These are phyloP conservation scores for Lepilemur septentrionalis DNA, from an alignment of 2,797 vertebrate species.

Conservation along the genomic window DNA sequence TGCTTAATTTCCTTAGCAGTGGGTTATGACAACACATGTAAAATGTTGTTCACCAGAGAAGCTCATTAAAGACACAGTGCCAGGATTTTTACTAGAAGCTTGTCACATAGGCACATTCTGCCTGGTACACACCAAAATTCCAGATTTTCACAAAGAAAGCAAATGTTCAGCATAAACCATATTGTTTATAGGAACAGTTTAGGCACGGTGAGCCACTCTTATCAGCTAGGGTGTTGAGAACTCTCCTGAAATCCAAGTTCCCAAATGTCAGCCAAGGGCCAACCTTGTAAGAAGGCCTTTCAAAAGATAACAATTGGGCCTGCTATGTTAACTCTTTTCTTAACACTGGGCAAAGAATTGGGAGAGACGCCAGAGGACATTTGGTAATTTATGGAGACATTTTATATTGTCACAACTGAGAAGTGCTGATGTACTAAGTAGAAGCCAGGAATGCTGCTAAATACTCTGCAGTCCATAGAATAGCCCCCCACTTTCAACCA, in stretches of 20 bases:
- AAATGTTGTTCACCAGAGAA: not conserved
- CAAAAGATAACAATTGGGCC: not conserved
- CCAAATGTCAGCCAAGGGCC: not conserved
- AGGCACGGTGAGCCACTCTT: not conserved
- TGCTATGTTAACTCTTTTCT: slow-evolving; percentile 5
- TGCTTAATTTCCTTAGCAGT: not conserved
- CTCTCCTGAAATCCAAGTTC: not conserved
- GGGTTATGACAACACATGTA: not conserved
- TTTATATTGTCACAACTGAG: not conserved
- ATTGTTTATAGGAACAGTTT: not conserved
- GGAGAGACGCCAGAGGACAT: not conserved
- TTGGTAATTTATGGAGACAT: not conserved
- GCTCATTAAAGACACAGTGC: not conserved
- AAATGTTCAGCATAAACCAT: not conserved
- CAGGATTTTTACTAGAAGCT: slow-evolving; percentile 5
- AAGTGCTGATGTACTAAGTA: not conserved
- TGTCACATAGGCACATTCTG: not conserved
- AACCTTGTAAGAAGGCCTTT: not conserved
- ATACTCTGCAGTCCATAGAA: not conserved
- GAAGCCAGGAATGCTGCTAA: not conserved
- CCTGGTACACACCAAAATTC: not conserved
- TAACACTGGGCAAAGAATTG: not conserved
- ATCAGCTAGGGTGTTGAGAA: not conserved
- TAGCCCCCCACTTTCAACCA: not conserved
- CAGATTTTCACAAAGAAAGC: slow-evolving; percentile 15